Percentiles rank a stretch among this genome's conserved stretches.
phyloP scores from a whole-genome alignment of 2,888 invertebrate species.

The Rotaria socialis region DNA sequence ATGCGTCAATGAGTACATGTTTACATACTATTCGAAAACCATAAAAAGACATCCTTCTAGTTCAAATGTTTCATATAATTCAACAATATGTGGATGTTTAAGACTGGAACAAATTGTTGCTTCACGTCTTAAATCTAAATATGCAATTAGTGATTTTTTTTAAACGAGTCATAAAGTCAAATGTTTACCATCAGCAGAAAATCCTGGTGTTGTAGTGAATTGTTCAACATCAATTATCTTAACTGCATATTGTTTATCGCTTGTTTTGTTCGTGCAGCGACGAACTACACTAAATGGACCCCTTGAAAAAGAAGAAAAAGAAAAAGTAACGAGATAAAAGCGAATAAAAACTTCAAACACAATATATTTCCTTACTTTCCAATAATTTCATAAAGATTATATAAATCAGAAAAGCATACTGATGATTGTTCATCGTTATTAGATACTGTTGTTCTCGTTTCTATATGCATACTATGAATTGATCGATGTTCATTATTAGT shows the following conservation, averaged over 20 bases:
- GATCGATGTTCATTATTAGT: not conserved
- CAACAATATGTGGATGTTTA: slow-evolving; percentile 96
- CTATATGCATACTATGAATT: not conserved
- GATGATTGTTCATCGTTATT: slow-evolving; percentile 1
- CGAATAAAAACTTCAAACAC: not conserved
- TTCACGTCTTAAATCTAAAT: slow-evolving; percentile 86
- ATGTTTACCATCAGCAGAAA: slow-evolving; percentile 45
- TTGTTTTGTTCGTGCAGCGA: slow-evolving; percentile 87
- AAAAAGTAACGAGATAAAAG: not conserved
- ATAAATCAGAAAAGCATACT: not conserved
- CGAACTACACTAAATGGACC: slow-evolving; percentile 93
- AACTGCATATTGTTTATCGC: slow-evolving; percentile 90
- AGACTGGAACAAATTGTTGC: slow-evolving; percentile 88
- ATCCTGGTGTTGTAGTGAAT: slow-evolving; percentile 70
- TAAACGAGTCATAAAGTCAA: not conserved
- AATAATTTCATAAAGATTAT: slow-evolving; percentile 22
- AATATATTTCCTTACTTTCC: not conserved
- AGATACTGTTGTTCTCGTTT: not conserved
- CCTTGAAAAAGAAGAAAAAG: slow-evolving; percentile 50
- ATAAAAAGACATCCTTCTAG: slow-evolving; percentile 97
- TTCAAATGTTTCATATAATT: slow-evolving; percentile 92
- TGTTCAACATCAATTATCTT: slow-evolving; percentile 96
- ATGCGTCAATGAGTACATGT: not conserved
- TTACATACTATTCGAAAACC: slow-evolving; percentile 97
- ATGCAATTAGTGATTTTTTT: not conserved